Evolutionary conservation across 2,797 vertebrate species (phyloP), one percentile per base, ranked within the genome.

Genomic region (Anguilla megastoma): DNA sequence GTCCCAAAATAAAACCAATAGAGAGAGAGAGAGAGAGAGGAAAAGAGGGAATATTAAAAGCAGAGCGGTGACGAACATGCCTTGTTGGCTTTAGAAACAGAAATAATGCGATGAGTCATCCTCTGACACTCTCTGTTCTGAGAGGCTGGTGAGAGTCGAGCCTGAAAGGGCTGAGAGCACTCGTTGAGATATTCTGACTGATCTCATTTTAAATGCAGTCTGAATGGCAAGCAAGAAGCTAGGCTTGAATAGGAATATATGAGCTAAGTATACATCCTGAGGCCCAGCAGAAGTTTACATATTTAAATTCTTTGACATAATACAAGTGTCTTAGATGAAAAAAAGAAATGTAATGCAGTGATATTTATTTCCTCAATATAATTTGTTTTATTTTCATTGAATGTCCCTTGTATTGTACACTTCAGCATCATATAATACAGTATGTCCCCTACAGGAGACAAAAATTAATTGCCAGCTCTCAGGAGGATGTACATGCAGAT

Each of bases 21-120:
- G 71, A 36, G 71, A 69, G 5, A 10, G n/a, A 18, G 24, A 74
- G 8, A 66, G 24, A 27, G 24, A 9, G 58, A 14, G 69, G 63
- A 85, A 50, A 45, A 85, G 33, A 30, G 71, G 10, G 18, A 52
- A 45, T 56, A 74, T 88, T 85, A 85, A 85, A 79, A 74, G 18
- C 5, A 41, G 54, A 85, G 41, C 30, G 7, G 21, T 76, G 87
- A 85, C 18, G 52, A 71, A 54, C 52, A 45, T 24, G 48, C 45
- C 66, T 84, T 63, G 9, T 54, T 56, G 84, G 66, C 69, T 85
- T 16, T 48, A 88, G 87, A 71, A 71, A 85, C 69, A 52, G 50
- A 56, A 88, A 45, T 60, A 71, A 85, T 88, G 6, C 33, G 21
- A 66, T 88, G 84, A 88, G 63, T 85, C 84, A 85, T 85, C 87